Evolutionary conservation across 1,140 invertebrate genomes (phyloP).

Genomic region (Drosophila chauvacae): DNA sequence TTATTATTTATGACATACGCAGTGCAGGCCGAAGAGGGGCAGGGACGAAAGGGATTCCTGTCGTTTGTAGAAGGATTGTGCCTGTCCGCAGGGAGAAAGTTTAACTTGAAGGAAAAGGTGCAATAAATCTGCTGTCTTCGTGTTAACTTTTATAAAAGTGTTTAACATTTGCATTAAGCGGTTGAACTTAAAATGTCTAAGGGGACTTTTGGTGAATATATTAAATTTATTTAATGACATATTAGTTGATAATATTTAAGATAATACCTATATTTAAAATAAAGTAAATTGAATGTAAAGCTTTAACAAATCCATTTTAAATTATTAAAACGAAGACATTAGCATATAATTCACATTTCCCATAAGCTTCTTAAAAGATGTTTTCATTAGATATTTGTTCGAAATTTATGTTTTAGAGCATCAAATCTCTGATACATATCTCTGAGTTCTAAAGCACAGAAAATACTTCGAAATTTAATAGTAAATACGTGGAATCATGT

Average conservation of each 20-base stretch:
- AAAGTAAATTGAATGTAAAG: neutral
- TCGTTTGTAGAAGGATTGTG: constrained; percentile 31
- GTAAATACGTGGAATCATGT: neutral
- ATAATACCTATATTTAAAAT: neutral
- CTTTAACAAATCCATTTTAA: neutral
- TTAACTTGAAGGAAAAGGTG: constrained; percentile 14
- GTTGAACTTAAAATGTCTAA: neutral
- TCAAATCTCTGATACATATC: no score
- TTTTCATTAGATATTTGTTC: neutral
- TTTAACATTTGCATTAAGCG: constrained; percentile 14
- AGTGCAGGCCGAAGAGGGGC: constrained; percentile 26
- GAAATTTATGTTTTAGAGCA: neutral
- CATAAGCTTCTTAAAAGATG: neutral
- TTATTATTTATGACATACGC: constrained; percentile 75
- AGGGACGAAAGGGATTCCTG: neutral
- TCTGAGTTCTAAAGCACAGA: fast-evolving
- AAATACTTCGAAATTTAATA: neutral
- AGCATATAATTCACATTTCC: no score
- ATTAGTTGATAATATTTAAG: neutral
- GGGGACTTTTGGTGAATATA: neutral
- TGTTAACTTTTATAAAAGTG: constrained; percentile 7
- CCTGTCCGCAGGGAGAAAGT: constrained; percentile 29
- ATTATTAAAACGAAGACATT: neutral
- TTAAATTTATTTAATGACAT: neutral
- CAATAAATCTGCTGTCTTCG: constrained; percentile 20